Conservation (phyloP, 2,113 vertebrate species). For the Panthera tigris region DNA sequence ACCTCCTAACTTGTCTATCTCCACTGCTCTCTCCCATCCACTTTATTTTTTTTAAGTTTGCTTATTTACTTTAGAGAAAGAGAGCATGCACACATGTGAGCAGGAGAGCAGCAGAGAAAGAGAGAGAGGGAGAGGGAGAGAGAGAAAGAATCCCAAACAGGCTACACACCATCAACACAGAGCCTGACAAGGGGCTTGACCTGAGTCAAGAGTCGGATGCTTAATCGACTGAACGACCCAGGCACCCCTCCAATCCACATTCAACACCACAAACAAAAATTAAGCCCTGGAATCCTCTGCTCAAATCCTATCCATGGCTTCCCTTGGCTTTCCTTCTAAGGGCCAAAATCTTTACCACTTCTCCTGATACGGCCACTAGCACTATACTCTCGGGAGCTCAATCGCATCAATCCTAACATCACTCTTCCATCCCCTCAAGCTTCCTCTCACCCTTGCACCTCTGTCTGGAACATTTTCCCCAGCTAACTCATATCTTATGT, state of each 20-base stretch:
- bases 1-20: neutral
- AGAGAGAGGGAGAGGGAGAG: too few relatives aligned
- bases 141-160: too few relatives aligned
- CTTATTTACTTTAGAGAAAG: too few relatives aligned
- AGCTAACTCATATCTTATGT: neutral
- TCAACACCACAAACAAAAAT: neutral
- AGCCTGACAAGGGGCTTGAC: too few relatives aligned
- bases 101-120: too few relatives aligned
- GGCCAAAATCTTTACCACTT: neutral
- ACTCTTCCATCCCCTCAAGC: neutral
- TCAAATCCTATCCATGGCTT: neutral
- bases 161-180: too few relatives aligned
- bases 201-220: too few relatives aligned
- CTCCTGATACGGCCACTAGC: neutral
- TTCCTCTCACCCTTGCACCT: neutral
- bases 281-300: neutral
- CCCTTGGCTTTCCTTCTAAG: neutral
- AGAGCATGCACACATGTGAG: too few relatives aligned
- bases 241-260: neutral
- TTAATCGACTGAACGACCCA: too few relatives aligned
- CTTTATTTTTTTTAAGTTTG: neutral
- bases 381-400: neutral
- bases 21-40: neutral
- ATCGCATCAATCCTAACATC: neutral
- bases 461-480: neutral